phyloP scores from a whole-genome alignment of 1,140 invertebrate species.

The Drosophila nasuta region DNA sequence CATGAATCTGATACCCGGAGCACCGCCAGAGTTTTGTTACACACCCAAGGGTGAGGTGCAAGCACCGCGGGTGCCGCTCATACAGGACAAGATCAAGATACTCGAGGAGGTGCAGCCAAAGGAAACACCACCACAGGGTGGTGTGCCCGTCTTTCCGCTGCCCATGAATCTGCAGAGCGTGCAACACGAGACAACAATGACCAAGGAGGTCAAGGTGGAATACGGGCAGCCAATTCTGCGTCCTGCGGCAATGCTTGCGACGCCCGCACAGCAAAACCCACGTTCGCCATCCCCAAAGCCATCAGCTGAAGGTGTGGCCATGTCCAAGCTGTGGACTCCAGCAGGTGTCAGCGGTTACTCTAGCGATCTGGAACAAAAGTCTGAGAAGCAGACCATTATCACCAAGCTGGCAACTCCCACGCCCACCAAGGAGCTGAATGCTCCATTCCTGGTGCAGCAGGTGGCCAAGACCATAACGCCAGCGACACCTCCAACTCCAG shows the following conservation, averaged over 20 bases:
- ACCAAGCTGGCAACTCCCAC: conserved; percentile 74
- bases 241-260: conserved; percentile 77
- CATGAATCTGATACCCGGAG: conserved; percentile 88
- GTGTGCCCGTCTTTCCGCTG: conserved; percentile 85
- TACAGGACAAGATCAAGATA: conserved; percentile 88
- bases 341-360: conserved; percentile 58
- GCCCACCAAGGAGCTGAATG: conserved; percentile 85
- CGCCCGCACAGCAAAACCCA: conserved; percentile 66
- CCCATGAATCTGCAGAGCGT: conserved; percentile 58
- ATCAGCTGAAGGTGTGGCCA: conserved; percentile 87
- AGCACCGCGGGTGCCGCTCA: conserved; percentile 84
- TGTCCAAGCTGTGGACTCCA: conserved; percentile 88
- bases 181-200: conserved; percentile 66
- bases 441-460: conserved; percentile 86
- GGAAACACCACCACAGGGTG: conserved; percentile 88
- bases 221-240: conserved; percentile 80
- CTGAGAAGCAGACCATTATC: conserved; percentile 65
- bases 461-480: conserved; percentile 84
- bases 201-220: conserved; percentile 75
- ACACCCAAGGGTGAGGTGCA: conserved; percentile 86
- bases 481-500: conserved; percentile 81
- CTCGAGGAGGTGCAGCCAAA: conserved; percentile 88
- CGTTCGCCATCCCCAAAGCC: conserved; percentile 85
- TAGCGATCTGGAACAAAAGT: conserved; percentile 64
- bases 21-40: conserved; percentile 90